Conservation (phyloP, 2,888 invertebrate genomes). For the Minunthozetes semirufus region DNA sequence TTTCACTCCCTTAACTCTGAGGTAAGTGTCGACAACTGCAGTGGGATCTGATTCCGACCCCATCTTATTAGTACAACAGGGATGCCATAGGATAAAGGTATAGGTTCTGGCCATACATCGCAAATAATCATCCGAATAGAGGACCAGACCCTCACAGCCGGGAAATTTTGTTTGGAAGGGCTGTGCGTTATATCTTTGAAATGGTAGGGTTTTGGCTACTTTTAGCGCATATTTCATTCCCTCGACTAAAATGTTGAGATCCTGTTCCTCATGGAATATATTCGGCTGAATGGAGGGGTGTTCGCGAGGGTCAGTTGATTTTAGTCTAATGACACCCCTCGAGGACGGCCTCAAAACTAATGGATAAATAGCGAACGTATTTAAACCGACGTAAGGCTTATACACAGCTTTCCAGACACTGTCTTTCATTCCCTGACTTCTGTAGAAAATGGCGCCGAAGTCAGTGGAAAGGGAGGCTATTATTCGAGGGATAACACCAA, state of each 20-base stretch:
- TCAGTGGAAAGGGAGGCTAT: too few relatives aligned
- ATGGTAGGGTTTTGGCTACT: background rate
- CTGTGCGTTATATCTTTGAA: background rate
- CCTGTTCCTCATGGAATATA: conserved; percentile 67
- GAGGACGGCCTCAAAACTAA: conserved; percentile 85
- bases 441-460: too few relatives aligned
- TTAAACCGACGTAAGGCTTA: conserved; percentile 45
- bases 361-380: conserved; percentile 72
- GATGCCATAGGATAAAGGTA: conserved; percentile 50
- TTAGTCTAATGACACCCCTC: conserved; percentile 69
- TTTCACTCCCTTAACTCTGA: conserved; percentile 55
- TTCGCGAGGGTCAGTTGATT: conserved; percentile 63
- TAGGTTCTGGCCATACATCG: conserved; percentile 37
- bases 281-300: conserved; percentile 73
- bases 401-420: too few relatives aligned
- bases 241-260: conserved; percentile 64
- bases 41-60: conserved; percentile 47
- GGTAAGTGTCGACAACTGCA: conserved; percentile 51
- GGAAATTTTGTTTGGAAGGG: conserved; percentile 37
- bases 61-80: conserved; percentile 54
- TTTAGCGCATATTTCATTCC: conserved; percentile 51
- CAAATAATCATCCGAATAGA: conserved; percentile 38
- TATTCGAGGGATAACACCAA: too few relatives aligned
- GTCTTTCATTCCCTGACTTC: too few relatives aligned
- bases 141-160: conserved; percentile 35